Base-by-base conservation (phyloP, 2,888 invertebrate genomes). In the Limnephilus rhombicus region DNA sequence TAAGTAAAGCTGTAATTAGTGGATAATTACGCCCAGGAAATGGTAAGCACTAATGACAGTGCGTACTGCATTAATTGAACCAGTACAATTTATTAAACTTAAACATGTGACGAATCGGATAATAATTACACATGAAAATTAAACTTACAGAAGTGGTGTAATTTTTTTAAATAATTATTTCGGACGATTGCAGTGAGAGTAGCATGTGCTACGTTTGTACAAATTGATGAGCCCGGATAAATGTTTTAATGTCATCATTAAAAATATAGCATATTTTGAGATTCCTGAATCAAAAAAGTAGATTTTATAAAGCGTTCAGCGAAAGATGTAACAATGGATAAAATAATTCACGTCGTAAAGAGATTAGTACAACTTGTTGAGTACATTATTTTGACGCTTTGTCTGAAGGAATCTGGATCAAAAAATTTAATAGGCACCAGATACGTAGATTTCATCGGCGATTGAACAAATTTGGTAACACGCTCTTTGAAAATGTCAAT, bases 31-130 rank as follows among this genome's bases (percentile, higher is more conserved):
- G 24, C 68, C 68, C 68, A 68, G 68, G 68, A 68, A 68, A 68
- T 68, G 24, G 11, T 68, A 68, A 68, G n/a, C 24, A 68, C 68
- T 68, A 68, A 68, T 68, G 68, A 68, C 68, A 68, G 68, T 68
- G 68, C 68, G 68, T 68, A 68, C 68, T 68, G 24, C 68, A 68
- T 68, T 68, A 68, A 68, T n/a, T 68, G 68, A 68, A n/a, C 68
- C 68, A 68, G 68, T 68, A 68, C 68, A 68, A 68, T 68, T 68
- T 68, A 68, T 68, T 68, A 68, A 68, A 68, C 68, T 68, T 68
- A 68, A 68, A 68, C 68, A 68, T 68, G 68, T 68, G 68, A 68
- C 68, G 68, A 68, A 68, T 68, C 68, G 68, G 9, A n/a, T 24
- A 68, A 68, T 68, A 68, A 68, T 68, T 68, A 68, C 68, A 68